Percentiles rank a stretch among this genome's conserved stretches.
These are phyloP conservation scores for Lipophrys pholis DNA, from an alignment of 2,113 vertebrate genomes.

Conservation along the genomic window DNA sequence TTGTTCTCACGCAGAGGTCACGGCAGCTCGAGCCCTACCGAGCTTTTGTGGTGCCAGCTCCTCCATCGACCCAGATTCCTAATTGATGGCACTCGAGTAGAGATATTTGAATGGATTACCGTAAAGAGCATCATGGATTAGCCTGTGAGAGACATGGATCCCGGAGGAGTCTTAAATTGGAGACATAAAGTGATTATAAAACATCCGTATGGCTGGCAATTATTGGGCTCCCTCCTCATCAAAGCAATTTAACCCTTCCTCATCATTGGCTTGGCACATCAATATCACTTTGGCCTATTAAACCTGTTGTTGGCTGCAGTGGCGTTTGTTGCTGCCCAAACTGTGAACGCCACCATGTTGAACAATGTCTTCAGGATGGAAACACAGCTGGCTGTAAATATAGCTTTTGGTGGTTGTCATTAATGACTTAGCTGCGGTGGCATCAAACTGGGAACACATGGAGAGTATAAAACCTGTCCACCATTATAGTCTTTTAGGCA, in stretches of 20 bases:
- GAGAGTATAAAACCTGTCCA: constrained; percentile 34
- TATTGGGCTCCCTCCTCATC: constrained; percentile 44
- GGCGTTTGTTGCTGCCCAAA: background rate
- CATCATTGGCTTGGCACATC: constrained; percentile 15
- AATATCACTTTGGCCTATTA: constrained; percentile 15
- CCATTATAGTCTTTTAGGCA: constrained; percentile 23
- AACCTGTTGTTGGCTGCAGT: constrained; percentile 7
- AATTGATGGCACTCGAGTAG: constrained; percentile 76
- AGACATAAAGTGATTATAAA: constrained; percentile 72
- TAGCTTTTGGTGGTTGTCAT: constrained; percentile 19
- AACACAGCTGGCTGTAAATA: constrained; percentile 36
- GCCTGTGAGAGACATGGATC: constrained; percentile 64
- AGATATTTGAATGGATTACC: constrained; percentile 81
- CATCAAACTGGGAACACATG: constrained; percentile 36
- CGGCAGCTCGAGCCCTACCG: constrained; percentile 26
- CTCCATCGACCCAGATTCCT: constrained; percentile 60
- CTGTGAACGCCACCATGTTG: constrained; percentile 9
- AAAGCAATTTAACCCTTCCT: constrained; percentile 54
- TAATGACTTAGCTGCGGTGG: constrained; percentile 41
- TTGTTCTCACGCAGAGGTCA: background rate
- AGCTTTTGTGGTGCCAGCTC: constrained; percentile 36
- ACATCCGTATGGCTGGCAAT: constrained; percentile 58
- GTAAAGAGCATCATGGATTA: constrained; percentile 77
- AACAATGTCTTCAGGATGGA: constrained; percentile 23
- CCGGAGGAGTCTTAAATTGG: constrained; percentile 66